phyloP scores from a whole-genome alignment of 2,888 invertebrate genomes.

The Hanleya hanleyi region DNA sequence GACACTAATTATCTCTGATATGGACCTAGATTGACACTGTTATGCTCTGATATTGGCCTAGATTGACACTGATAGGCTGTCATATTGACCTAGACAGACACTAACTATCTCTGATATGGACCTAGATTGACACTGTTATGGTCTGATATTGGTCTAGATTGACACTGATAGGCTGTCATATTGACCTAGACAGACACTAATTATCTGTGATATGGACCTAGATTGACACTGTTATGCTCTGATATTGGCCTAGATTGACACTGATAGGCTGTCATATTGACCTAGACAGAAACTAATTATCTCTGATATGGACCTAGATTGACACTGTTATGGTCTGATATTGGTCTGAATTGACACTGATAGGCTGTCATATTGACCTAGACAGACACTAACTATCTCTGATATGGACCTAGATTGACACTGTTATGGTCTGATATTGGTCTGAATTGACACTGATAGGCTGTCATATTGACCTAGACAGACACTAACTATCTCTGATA shows the following conservation, averaged over 20 bases:
- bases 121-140: background rate
- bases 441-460: background rate
- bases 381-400: background rate
- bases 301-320: background rate
- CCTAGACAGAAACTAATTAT: background rate
- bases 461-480: background rate
- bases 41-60: background rate
- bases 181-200: background rate
- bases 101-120: background rate
- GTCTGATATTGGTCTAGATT: background rate
- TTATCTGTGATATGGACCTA: background rate
- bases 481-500: background rate
- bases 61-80: background rate
- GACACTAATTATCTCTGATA: background rate
- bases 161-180: background rate
- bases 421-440: background rate
- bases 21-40: background rate
- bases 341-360: no score
- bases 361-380: background rate
- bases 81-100: background rate
- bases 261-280: background rate
- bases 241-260: background rate
- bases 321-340: background rate
- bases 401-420: background rate
- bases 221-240: background rate